Evolutionary conservation across 1,140 invertebrate species (phyloP).

Genomic region (Trichonephila inaurata): DNA sequence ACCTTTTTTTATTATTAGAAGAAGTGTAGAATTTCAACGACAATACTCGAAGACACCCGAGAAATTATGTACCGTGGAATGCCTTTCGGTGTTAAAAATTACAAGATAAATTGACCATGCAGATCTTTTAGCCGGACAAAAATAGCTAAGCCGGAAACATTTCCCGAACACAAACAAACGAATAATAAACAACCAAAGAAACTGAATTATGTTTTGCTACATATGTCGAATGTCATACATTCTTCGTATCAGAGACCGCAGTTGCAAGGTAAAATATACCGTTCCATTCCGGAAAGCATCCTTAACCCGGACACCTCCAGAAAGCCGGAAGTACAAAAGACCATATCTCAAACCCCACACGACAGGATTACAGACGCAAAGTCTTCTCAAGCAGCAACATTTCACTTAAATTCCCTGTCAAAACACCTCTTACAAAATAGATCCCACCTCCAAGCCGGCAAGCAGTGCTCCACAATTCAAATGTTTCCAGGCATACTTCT

Average conservation of each 20-base stretch:
- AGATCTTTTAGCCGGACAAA: too few species aligned
- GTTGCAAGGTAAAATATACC: neutral
- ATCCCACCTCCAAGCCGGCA: neutral
- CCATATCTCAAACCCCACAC: neutral
- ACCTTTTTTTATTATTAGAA: too few species aligned
- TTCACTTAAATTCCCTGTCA: slow-evolving; percentile 24
- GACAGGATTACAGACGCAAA: neutral
- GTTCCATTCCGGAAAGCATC: neutral
- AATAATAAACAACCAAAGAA: too few species aligned
- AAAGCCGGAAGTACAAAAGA: slow-evolving; percentile 16
- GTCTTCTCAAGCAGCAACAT: slow-evolving; percentile 1
- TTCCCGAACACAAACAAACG: too few species aligned
- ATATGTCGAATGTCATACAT: neutral
- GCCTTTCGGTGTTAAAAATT: too few species aligned
- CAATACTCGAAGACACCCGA: too few species aligned
- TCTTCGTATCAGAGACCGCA: neutral
- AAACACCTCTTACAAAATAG: slow-evolving; percentile 11
- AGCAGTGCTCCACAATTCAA: neutral
- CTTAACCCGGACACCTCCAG: neutral
- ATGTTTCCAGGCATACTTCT: neutral
- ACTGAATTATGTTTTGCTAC: neutral
- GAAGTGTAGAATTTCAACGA: too few species aligned
- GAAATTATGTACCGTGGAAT: too few species aligned
- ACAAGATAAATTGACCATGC: too few species aligned
- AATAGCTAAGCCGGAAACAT: too few species aligned